Conservation (phyloP, 2,113 vertebrate genomes). For the Hemibagrus wyckioides region DNA sequence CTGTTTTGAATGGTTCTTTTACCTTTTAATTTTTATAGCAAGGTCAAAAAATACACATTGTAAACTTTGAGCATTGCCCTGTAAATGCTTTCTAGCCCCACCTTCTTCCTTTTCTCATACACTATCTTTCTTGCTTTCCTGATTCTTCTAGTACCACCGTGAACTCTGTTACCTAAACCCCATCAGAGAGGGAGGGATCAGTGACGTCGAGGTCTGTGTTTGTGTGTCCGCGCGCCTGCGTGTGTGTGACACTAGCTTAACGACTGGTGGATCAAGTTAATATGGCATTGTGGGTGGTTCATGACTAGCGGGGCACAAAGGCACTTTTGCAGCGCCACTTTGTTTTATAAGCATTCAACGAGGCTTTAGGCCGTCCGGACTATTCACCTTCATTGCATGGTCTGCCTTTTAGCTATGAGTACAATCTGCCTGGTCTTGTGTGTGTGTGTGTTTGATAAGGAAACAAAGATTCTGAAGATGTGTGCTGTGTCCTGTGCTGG, state of each 20-base stretch:
- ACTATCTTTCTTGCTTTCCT: slow-evolving; percentile 2
- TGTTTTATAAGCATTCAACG: too few species aligned
- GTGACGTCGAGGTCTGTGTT: slow-evolving; percentile 13
- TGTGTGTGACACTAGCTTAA: neutral
- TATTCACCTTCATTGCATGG: too few species aligned
- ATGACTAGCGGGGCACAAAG: neutral
- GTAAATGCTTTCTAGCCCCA: neutral
- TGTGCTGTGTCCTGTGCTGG: neutral
- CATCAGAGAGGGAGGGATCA: slow-evolving; percentile 1
- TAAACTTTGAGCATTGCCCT: neutral
- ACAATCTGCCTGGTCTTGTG: neutral
- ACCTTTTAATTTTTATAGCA: neutral
- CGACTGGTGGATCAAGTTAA: slow-evolving; percentile 14
- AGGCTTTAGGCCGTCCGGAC: too few species aligned
- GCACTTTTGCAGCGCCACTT: slow-evolving; percentile 14
- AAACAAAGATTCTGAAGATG: neutral
- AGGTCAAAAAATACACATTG: neutral
- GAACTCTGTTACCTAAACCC: slow-evolving; percentile 42
- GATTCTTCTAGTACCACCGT: neutral
- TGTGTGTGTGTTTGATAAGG: neutral
- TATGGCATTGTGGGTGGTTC: neutral
- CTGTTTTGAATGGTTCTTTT: neutral
- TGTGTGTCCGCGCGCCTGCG: neutral
- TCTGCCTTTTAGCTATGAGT: too few species aligned
- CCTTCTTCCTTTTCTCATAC: neutral